These are phyloP conservation scores for honey bee (Apis mellifera) DNA, from an alignment of 1,140 invertebrate species.

Conservation along the genomic window DNA sequence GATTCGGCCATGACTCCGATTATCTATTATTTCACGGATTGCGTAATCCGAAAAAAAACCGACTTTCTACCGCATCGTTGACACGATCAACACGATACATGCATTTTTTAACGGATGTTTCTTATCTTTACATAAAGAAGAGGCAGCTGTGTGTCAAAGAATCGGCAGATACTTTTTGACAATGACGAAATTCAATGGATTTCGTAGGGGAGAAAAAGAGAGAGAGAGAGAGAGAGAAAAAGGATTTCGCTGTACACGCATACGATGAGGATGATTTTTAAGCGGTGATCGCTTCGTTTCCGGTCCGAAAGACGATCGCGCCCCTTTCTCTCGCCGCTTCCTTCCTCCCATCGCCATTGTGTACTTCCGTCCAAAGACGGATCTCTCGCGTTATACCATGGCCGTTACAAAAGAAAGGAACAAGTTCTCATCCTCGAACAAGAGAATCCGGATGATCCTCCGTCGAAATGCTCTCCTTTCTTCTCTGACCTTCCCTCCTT, in stretches of 20 bases:
- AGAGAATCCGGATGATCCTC: constrained; percentile 39
- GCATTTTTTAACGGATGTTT: no score
- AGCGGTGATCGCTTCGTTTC: constrained; percentile 58
- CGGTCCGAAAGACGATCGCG: constrained; percentile 57
- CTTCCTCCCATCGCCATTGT: constrained; percentile 46
- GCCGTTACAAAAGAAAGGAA: constrained; percentile 42
- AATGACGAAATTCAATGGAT: no score
- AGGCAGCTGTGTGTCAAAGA: not conserved
- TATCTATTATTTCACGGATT: not conserved
- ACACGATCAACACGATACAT: not conserved
- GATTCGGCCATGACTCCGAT: not conserved
- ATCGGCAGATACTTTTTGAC: no score
- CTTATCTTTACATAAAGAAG: no score
- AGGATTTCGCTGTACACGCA: not conserved
- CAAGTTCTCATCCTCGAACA: constrained; percentile 46
- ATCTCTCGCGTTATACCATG: constrained; percentile 30
- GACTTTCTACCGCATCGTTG: not conserved
- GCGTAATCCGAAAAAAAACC: not conserved
- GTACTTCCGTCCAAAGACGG: constrained; percentile 55
- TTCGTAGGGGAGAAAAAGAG: not conserved
- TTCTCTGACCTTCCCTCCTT: not conserved
- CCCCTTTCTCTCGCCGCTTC: constrained; percentile 34
- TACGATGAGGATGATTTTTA: constrained; percentile 27
- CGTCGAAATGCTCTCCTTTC: constrained; percentile 27
- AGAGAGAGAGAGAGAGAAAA: constrained; percentile 1